Evolutionary conservation across 1,140 invertebrate species (phyloP).

Genomic region (Carcinoscorpius rotundicauda): DNA sequence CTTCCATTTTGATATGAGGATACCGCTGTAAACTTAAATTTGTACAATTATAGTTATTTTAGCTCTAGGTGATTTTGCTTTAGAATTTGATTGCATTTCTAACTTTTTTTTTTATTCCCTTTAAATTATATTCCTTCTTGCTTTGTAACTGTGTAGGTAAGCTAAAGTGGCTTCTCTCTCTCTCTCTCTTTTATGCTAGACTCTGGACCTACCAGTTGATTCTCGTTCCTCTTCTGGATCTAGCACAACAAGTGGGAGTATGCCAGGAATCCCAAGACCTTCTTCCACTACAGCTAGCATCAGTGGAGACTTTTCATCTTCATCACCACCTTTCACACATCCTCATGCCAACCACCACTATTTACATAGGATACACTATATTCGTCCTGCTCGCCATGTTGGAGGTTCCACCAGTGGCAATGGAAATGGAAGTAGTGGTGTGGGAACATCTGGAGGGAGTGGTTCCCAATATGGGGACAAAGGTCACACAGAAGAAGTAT

Average conservation of each 20-base stretch:
- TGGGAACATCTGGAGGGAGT: neutral
- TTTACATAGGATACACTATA: slow-evolving; percentile 40
- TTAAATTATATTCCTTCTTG: too few relatives aligned
- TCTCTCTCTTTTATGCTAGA: slow-evolving; percentile 36
- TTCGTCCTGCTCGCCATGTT: slow-evolving; percentile 22
- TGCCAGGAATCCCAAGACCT: slow-evolving; percentile 13
- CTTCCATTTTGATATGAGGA: too few relatives aligned
- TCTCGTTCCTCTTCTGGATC: slow-evolving; percentile 51
- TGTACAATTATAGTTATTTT: too few relatives aligned
- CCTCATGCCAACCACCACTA: slow-evolving; percentile 31
- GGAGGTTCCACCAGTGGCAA: neutral
- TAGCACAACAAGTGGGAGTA: slow-evolving; percentile 35
- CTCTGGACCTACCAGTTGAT: slow-evolving; percentile 62
- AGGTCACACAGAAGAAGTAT: neutral
- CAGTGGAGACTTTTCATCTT: slow-evolving; percentile 24
- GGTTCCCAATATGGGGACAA: neutral
- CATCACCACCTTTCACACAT: slow-evolving; percentile 28
- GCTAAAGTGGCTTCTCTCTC: too few relatives aligned
- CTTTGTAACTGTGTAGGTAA: too few relatives aligned
- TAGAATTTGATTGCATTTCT: too few relatives aligned
- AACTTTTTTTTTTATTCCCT: too few relatives aligned
- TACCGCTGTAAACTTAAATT: too few relatives aligned
- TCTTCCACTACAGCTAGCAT: slow-evolving; percentile 14
- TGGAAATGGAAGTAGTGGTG: slow-evolving; percentile 3
- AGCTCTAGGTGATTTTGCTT: too few relatives aligned